Evolutionary conservation across 2,888 invertebrate genomes (phyloP), one percentile per base, ranked within the genome.

Genomic region (Leucophenga maculata): DNA sequence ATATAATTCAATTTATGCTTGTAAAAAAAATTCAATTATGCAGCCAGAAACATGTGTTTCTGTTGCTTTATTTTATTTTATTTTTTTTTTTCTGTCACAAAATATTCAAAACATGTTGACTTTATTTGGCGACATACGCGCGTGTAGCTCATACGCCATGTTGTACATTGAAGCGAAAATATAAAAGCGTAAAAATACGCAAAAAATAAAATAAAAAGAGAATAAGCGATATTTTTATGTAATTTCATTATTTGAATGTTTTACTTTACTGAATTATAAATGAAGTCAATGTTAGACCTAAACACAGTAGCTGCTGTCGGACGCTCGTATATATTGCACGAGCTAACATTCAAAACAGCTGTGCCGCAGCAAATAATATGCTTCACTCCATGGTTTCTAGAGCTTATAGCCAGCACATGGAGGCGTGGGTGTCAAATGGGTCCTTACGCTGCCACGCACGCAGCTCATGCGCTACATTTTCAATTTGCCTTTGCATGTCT

Each of bases 161-260:
- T 18, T 22, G 22, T 18, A 39, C n/a, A 60, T 22, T 16, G 3
- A 31, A 6, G 32, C 22, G 13, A 31, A 26, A 31, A 54, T 70
- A 74, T 71, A 72, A 65, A n/a, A n/a, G n/a, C n/a, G n/a, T n/a
- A 62, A 46, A 46, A 62, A 62, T 22, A 46, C 50, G 16, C 6
- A 26, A 57, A 26, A 54, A 31, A 57, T 22, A 13, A 0, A 18
- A 18, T 22, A 18, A 6, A 20, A 54, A 54, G n/a, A 54, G 6
- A 20, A 20, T 11, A 54, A 60, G 20, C 0, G n/a, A 26, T n/a
- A n/a, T 18, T 60, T 44, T 39, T 78, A 79, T 78, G 81, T 80
- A 80, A 80, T 81, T 80, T 80, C 78, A 80, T 80, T 80, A 80
- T 78, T 80, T 81, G 78, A 81, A 80, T 80, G 80, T 80, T 80